phyloP scores from a whole-genome alignment of 2,888 invertebrate genomes.

The Thera obeliscata region DNA sequence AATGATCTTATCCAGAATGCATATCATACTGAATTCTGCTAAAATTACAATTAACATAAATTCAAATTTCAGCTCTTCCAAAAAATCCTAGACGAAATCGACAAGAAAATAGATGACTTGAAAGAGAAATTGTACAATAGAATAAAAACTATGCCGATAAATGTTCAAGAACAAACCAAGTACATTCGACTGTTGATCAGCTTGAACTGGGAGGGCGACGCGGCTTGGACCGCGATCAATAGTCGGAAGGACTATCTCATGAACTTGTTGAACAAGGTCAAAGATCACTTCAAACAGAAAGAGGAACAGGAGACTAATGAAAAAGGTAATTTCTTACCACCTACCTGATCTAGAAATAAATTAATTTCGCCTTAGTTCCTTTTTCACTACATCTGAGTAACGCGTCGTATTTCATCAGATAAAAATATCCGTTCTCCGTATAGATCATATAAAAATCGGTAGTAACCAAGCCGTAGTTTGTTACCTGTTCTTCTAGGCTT shows the following conservation, averaged over 20 bases:
- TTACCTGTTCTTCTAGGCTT: no score
- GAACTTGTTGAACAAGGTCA: conserved; percentile 86
- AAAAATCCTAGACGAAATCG: conserved; percentile 95
- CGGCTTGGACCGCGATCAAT: conserved; percentile 97
- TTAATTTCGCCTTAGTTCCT: no score
- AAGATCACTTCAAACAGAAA: conserved; percentile 85
- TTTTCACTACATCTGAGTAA: no score
- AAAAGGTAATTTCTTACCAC: conserved; percentile 58
- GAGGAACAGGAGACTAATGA: conserved; percentile 74
- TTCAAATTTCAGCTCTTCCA: conserved; percentile 88
- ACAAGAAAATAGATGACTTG: conserved; percentile 92
- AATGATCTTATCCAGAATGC: no score
- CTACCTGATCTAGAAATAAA: no score
- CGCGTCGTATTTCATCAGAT: no score
- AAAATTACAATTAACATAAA: no score
- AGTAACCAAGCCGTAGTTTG: no score
- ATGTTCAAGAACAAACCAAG: conserved; percentile 97
- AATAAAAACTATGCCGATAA: conserved; percentile 95
- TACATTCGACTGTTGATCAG: conserved; percentile 89
- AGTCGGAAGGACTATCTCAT: conserved; percentile 93
- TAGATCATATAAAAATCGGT: no score
- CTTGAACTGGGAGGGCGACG: conserved; percentile 89
- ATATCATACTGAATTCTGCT: no score
- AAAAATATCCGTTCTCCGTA: no score
- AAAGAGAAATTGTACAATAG: conserved; percentile 92